Base-by-base conservation (phyloP, 2,797 vertebrate species). In the Enteromius treurensis region DNA sequence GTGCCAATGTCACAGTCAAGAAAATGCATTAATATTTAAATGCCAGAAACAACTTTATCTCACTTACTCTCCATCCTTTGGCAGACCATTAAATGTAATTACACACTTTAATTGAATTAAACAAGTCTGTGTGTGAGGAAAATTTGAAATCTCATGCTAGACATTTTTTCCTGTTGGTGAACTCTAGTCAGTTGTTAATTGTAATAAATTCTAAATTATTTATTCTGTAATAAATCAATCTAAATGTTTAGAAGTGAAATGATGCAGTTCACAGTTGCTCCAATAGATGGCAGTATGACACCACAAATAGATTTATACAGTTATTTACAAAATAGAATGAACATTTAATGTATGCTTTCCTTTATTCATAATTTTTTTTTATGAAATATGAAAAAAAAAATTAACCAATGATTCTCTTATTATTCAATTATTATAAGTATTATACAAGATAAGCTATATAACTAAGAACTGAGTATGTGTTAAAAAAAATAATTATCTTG, bases 271-370 rank as follows among this genome's bases (percentile, higher is more conserved):
- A 4, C 0, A 1, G 0, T 79, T 62, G 76, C 5, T 58, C 91
- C 94, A 93, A n/a, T 93, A 89, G 94, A 94, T 93, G 94, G 93
- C 93, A 93, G 86, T 94, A 88, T 93, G 90, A 76, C 91, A 88
- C 90, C 92, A 94, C 83, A 58, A 7, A 92, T 89, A 70, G 11
- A 23, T 77, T 74, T 74, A 47, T 1, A 60, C 37, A 21, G 3
- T 1, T 9, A 4, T 0, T 14, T 69, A 26, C 14, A 23, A 6
- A 78, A 8, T 47, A 7, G 3, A 64, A 49, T 15, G 2, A 4
- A 51, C 13, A 14, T 2, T 21, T 37, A 5, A 23, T 34, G 15
- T 4, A n/a, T n/a, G 34, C 5, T 67, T 79, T 58, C 2, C 2
- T 51, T 78, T n/a, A 47, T 64, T n/a, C 5, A 32, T 8, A 1